Evolutionary conservation across 2,113 vertebrate species (phyloP).

Genomic region (Cynopterus brachyotis): DNA sequence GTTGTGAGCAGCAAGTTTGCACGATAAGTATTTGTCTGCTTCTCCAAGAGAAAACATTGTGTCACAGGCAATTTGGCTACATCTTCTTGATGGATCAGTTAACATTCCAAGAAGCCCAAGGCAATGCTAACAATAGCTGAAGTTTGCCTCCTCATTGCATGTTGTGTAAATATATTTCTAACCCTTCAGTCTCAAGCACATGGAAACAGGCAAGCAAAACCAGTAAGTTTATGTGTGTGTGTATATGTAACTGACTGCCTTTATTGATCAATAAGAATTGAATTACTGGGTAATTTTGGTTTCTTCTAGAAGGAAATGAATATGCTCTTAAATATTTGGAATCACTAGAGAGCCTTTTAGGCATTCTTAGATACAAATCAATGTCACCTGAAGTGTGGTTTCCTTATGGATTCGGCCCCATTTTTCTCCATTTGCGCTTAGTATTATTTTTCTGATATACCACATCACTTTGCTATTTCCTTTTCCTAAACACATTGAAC

Average conservation of each 20-base stretch:
- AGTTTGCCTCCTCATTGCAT: slow-evolving; percentile 36
- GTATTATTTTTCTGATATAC: not conserved
- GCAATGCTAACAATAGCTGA: slow-evolving; percentile 10
- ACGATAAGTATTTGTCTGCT: not conserved
- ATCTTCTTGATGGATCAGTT: slow-evolving; percentile 47
- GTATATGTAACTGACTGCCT: not conserved
- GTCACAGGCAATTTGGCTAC: slow-evolving; percentile 47
- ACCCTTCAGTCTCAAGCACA: slow-evolving; percentile 9
- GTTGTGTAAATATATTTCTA: slow-evolving; percentile 48
- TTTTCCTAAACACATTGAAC: not conserved
- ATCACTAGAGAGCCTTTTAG: slow-evolving; percentile 56
- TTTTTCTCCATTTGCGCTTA: slow-evolving; percentile 62
- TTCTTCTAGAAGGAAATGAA: slow-evolving; percentile 68
- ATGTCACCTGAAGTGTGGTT: slow-evolving; percentile 35
- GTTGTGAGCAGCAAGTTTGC: not conserved
- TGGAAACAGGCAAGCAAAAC: slow-evolving; percentile 58
- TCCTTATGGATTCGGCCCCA: not conserved
- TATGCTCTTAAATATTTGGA: slow-evolving; percentile 63
- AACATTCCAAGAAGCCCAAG: slow-evolving; percentile 18
- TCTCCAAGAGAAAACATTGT: slow-evolving; percentile 9
- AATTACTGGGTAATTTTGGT: slow-evolving; percentile 67
- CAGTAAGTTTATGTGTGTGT: slow-evolving; percentile 21
- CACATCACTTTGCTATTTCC: not conserved
- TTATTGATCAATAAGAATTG: slow-evolving; percentile 71
- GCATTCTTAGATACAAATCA: slow-evolving; percentile 66